Conservation (phyloP, 1,140 invertebrate genomes). For the Drosophila bipectinata region DNA sequence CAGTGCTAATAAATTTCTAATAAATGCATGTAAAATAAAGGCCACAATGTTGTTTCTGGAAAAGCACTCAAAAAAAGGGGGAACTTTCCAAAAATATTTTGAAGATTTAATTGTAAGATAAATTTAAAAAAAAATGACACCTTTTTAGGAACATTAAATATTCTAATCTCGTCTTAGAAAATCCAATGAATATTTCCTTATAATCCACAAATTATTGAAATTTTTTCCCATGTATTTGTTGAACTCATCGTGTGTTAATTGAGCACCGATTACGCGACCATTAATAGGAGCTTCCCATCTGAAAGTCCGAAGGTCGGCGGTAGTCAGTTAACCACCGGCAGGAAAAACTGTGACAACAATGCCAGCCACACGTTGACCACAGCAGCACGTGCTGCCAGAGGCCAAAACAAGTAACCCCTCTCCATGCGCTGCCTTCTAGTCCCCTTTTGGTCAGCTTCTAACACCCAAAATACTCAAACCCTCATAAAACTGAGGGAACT, state of each 20-base stretch:
- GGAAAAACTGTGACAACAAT: slow-evolving; percentile 74
- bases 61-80: slow-evolving; percentile 2
- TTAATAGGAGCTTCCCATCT: slow-evolving; percentile 41
- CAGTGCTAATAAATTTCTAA: slow-evolving; percentile 76
- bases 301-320: slow-evolving; percentile 22
- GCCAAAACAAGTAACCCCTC: slow-evolving; percentile 53
- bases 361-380: slow-evolving; percentile 66
- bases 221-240: slow-evolving; percentile 12
- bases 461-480: slow-evolving; percentile 7
- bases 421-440: not conserved
- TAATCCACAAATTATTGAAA: no score
- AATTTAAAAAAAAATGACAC: not conserved
- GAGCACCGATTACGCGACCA: slow-evolving; percentile 66
- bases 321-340: slow-evolving; percentile 56
- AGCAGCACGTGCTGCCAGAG: slow-evolving; percentile 73
- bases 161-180: not conserved
- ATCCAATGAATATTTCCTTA: not conserved
- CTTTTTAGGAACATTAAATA: not conserved
- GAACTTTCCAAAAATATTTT: not conserved
- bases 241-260: slow-evolving; percentile 62
- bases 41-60: slow-evolving; percentile 56
- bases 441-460: slow-evolving; percentile 3
- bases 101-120: not conserved
- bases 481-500: slow-evolving; percentile 51
- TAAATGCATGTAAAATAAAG: slow-evolving; percentile 77